Conservation (phyloP, 2,888 invertebrate genomes). For the Steinernema scapterisci region DNA sequence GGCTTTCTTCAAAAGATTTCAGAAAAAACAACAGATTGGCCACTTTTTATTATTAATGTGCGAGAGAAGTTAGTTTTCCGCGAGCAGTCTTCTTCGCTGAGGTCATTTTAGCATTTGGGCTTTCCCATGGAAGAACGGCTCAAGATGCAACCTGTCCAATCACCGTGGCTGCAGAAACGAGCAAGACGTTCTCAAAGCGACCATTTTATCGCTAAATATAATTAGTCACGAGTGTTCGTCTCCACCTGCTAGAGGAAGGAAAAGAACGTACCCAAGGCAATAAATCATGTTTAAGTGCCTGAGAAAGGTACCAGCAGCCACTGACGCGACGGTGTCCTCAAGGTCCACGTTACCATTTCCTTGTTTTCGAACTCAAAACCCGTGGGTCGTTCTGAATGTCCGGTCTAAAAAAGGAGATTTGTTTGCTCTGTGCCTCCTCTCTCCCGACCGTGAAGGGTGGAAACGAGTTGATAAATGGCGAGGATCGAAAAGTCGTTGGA, state of each 20-base stretch:
- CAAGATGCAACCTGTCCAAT: too few relatives aligned
- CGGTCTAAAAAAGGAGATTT: background rate
- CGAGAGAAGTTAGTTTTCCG: slow-evolving; percentile 12
- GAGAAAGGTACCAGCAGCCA: background rate
- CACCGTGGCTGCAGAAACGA: too few relatives aligned
- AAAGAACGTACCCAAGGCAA: background rate
- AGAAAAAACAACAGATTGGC: slow-evolving; percentile 15
- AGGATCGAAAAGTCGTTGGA: slow-evolving; percentile 12
- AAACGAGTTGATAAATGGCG: background rate
- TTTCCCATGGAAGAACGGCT: too few relatives aligned
- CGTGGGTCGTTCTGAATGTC: background rate
- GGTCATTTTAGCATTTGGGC: background rate
- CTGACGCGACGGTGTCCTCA: background rate
- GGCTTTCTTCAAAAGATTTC: background rate
- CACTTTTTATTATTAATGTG: slow-evolving; percentile 18
- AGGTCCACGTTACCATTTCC: background rate
- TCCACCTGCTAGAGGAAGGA: background rate
- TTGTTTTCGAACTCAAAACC: background rate
- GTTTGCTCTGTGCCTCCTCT: background rate
- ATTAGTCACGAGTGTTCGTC: background rate
- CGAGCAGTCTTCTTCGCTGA: background rate
- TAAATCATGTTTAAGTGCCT: slow-evolving; percentile 7
- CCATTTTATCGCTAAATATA: background rate
- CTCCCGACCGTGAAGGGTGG: background rate
- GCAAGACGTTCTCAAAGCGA: too few relatives aligned